Conservation (phyloP, 2,113 vertebrate genomes). For the Bubo scandiacus region DNA sequence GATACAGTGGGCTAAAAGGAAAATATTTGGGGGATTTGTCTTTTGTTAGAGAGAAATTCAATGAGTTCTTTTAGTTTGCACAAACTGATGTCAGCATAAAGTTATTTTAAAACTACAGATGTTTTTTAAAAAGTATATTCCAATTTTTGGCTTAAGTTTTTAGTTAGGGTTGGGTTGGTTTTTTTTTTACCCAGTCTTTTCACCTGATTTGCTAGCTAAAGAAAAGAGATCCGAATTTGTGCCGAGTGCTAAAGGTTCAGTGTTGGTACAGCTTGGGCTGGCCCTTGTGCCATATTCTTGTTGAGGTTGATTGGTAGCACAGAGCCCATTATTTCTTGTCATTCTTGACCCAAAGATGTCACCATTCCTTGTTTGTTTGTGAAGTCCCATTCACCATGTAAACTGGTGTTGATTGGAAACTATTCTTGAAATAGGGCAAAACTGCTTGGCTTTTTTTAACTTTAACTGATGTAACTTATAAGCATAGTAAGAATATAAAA, state of each 20-base stretch:
- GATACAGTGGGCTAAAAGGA: slow-evolving; percentile 53
- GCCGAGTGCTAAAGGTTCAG: slow-evolving; percentile 79
- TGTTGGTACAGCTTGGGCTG: slow-evolving; percentile 81
- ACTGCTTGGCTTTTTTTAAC: slow-evolving; percentile 70
- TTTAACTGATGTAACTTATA: slow-evolving; percentile 75
- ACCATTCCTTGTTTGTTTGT: slow-evolving; percentile 68
- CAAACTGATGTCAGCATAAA: slow-evolving; percentile 65
- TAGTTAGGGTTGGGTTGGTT: neutral
- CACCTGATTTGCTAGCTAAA: slow-evolving; percentile 73
- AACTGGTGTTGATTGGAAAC: slow-evolving; percentile 74
- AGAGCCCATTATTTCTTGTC: slow-evolving; percentile 75
- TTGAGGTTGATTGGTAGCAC: slow-evolving; percentile 78
- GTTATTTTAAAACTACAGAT: slow-evolving; percentile 64
- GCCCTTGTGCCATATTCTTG: slow-evolving; percentile 78
- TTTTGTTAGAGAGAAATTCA: slow-evolving; percentile 62
- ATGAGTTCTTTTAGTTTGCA: slow-evolving; percentile 62
- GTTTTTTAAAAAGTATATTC: slow-evolving; percentile 63
- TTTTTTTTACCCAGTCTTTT: slow-evolving; percentile 59
- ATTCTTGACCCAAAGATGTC: slow-evolving; percentile 72
- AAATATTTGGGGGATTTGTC: slow-evolving; percentile 40
- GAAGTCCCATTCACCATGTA: slow-evolving; percentile 58
- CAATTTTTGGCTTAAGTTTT: slow-evolving; percentile 57
- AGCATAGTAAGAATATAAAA: slow-evolving; percentile 78
- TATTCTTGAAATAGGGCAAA: slow-evolving; percentile 73
- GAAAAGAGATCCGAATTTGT: slow-evolving; percentile 75